These are phyloP conservation scores for Callyntrura sp. DNA, from an alignment of 2,888 invertebrate genomes.

Conservation along the genomic window DNA sequence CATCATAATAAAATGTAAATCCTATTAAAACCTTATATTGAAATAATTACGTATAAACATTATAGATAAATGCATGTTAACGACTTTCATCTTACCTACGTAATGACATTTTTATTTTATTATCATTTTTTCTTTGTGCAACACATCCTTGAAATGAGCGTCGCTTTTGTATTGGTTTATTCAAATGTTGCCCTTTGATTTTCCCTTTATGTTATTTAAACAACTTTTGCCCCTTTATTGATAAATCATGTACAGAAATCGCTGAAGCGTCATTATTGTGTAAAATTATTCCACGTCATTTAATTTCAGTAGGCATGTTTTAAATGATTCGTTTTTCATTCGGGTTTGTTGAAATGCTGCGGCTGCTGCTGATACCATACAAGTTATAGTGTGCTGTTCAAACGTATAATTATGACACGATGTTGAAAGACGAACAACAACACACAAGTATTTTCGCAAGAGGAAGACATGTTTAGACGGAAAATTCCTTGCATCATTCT, in stretches of 20 bases:
- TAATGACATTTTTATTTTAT: too few relatives aligned
- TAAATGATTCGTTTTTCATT: background rate
- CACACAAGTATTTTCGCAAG: background rate
- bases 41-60: too few relatives aligned
- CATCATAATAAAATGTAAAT: background rate
- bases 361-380: too few relatives aligned
- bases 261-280: background rate
- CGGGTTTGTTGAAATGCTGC: constrained; percentile 5
- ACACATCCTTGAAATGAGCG: too few relatives aligned
- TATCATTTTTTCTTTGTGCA: too few relatives aligned
- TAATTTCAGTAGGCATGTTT: background rate
- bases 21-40: background rate
- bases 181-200: too few relatives aligned
- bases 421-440: background rate
- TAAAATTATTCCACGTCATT: too few relatives aligned
- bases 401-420: background rate
- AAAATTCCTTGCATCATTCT: constrained; percentile 26
- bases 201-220: too few relatives aligned
- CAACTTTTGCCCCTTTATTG: too few relatives aligned
- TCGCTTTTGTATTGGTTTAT: too few relatives aligned
- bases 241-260: background rate
- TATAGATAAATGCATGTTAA: too few relatives aligned
- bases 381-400: background rate
- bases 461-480: background rate
- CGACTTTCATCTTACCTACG: too few relatives aligned